A percentile compares a stretch with the other conserved stretches of the same genome.
These are phyloP conservation scores for Macrosteles quadrilineatus DNA, from an alignment of 1,140 invertebrate species.

Conservation along the genomic window DNA sequence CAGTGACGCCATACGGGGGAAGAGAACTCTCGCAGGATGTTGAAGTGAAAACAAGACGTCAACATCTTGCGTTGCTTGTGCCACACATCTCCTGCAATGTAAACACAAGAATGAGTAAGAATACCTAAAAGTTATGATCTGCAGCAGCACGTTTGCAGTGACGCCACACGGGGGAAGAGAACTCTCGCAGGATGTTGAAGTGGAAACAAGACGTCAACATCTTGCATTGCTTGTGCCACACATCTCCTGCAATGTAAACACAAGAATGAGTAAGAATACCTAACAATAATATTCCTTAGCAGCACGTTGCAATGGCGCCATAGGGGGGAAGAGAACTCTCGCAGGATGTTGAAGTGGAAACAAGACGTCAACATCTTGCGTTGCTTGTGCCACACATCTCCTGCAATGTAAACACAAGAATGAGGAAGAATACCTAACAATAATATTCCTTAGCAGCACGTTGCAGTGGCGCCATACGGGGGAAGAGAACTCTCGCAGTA, in stretches of 20 bases:
- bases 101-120: not conserved
- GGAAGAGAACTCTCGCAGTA: not conserved
- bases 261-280: too few species aligned
- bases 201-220: constrained; percentile 18
- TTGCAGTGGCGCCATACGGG: not conserved
- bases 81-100: not conserved
- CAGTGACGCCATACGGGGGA: not conserved
- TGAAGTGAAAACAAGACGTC: constrained; percentile 16
- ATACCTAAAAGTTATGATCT: too few species aligned
- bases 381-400: not conserved
- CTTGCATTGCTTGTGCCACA: not conserved
- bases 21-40: constrained; percentile 1
- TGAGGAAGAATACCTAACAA: too few species aligned
- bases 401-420: not conserved
- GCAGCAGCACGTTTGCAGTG: too few species aligned
- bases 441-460: not conserved
- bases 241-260: not conserved
- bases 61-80: constrained; percentile 12
- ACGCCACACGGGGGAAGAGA: not conserved
- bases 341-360: constrained; percentile 19
- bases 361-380: constrained; percentile 17
- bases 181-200: constrained; percentile 12
- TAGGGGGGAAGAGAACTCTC: not conserved
- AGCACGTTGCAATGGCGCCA: not conserved
- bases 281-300: not conserved